phyloP scores from a whole-genome alignment of 2,797 vertebrate genomes.

The Orientallactaga sibirica region DNA sequence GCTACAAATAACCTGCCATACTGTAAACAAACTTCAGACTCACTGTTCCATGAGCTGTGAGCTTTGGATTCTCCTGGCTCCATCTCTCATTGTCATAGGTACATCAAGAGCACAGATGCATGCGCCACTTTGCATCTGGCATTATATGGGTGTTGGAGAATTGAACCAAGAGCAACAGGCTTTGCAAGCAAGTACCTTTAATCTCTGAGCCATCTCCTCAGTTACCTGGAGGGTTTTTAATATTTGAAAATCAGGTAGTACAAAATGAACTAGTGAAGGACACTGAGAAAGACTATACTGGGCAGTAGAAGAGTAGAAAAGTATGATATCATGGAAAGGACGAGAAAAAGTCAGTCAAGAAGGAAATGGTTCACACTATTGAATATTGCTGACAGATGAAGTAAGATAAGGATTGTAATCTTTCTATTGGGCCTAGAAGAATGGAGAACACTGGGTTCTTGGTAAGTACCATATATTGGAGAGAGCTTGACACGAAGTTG shows the following conservation, averaged over 20 bases:
- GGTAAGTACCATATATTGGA: constrained; percentile 9
- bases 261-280: constrained; percentile 10
- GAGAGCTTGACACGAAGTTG: background rate
- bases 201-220: too few relatives aligned
- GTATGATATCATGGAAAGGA: background rate
- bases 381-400: constrained; percentile 1
- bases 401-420: background rate
- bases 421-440: constrained; percentile 1
- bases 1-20: too few relatives aligned
- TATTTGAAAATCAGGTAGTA: constrained; percentile 44
- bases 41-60: too few relatives aligned
- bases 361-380: constrained; percentile 1
- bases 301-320: background rate
- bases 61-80: too few relatives aligned
- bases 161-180: too few relatives aligned
- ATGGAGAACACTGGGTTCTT: background rate
- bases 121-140: too few relatives aligned
- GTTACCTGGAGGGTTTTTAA: background rate
- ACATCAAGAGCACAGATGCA: too few relatives aligned
- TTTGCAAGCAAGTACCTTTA: too few relatives aligned
- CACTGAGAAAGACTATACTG: background rate
- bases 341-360: background rate
- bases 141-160: background rate
- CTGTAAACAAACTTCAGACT: too few relatives aligned
- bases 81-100: too few relatives aligned